Base-by-base conservation (phyloP, 2,797 vertebrate species). In the Sebastiscus tertius region DNA sequence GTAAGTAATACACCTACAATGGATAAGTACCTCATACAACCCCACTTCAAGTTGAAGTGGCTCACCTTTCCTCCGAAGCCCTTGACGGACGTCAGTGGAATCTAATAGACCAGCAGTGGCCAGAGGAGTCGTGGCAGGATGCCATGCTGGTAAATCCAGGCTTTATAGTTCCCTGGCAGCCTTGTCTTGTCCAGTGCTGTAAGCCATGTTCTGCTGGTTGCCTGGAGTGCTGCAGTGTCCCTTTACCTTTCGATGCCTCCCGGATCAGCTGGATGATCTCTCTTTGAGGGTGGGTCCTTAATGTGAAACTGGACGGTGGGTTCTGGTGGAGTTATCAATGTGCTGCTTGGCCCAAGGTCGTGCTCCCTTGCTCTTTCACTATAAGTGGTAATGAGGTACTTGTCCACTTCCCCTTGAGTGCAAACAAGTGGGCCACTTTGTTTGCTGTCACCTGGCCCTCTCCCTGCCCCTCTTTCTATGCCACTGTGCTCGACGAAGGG, bases 11-110 rank as follows among this genome's bases (percentile, higher is more conserved):
- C 68, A 71, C 68, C 27, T 52, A 58, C 68, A 33, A 14, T 31
- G 18, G 29, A 33, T 62, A 34, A 62, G 60, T 62, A 55, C 27
- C 68, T 71, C 27, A 71, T 56, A 71, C 68, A 56, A 71, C 29
- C 68, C 68, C 68, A 56, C 49, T 71, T 71, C 68, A 71, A 71
- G 39, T 42, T 42, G 39, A 42, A 42, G 39, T 42, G 39, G 39
- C 39, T 42, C 39, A 42, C 39, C 16, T 42, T 42, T 42, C 39
- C 39, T 42, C 39, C 13, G 39, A 42, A 42, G 39, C 13, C 13
- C 39, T 42, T 42, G 39, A 42, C 13, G 13, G 13, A 16, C 13
- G 39, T 42, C 39, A 42, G 39, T 14, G 14, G 39, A 42, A 42
- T 2, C 39, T 16, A 42, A 42, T 42, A 42, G 13, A 42, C 39